Percentiles rank a stretch among this genome's conserved stretches.
These are phyloP conservation scores for Strix occidentalis DNA, from an alignment of 2,797 vertebrate species.

Conservation along the genomic window DNA sequence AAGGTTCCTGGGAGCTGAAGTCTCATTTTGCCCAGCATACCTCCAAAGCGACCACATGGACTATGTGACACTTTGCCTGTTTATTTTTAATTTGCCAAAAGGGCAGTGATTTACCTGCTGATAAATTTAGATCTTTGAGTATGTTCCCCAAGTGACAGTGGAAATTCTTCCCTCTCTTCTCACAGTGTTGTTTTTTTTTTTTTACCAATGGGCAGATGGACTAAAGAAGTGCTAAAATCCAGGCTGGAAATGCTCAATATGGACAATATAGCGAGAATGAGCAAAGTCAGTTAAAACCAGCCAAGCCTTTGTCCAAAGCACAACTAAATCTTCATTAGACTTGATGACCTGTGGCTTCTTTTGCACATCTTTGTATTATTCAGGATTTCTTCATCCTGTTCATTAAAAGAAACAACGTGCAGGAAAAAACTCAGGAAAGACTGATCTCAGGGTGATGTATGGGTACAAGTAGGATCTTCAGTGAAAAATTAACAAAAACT, in stretches of 20 bases:
- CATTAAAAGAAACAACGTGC: neutral
- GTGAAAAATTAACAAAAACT: neutral
- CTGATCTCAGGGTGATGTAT: neutral
- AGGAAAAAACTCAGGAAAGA: neutral
- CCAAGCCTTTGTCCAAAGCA: neutral
- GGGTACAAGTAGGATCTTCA: neutral
- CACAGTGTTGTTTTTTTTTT: neutral
- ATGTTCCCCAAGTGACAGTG: neutral
- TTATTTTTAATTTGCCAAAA: slow-evolving; percentile 43
- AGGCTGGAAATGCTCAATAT: neutral
- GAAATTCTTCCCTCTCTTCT: neutral
- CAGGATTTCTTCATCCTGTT: neutral
- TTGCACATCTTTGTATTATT: neutral
- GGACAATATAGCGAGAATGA: neutral
- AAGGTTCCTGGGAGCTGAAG: neutral
- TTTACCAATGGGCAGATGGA: neutral
- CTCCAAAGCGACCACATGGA: neutral
- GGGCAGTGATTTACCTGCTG: neutral
- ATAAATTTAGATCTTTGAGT: neutral
- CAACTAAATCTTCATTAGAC: neutral
- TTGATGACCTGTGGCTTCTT: neutral
- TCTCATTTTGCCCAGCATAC: neutral
- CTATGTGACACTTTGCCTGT: neutral
- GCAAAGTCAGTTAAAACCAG: neutral
- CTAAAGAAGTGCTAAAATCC: neutral